These are phyloP conservation scores for Hypomesus transpacificus DNA, from an alignment of 2,113 vertebrate genomes.

Conservation along the genomic window DNA sequence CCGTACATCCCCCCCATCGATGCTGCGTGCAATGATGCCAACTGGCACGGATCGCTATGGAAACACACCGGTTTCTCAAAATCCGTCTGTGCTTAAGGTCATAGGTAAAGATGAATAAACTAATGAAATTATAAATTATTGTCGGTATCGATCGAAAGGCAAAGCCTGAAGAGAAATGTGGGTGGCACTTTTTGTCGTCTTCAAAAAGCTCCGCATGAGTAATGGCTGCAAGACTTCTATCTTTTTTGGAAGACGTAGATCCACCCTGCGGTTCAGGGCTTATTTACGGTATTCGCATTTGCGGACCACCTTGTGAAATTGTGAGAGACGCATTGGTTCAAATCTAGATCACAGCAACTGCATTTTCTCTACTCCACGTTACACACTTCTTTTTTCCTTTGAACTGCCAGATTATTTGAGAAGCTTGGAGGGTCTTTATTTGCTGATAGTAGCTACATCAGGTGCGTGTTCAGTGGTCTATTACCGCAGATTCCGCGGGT, in stretches of 20 bases:
- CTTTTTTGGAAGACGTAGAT: too few relatives aligned
- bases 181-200: conserved; percentile 37
- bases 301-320: too few relatives aligned
- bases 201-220: too few relatives aligned
- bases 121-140: conserved; percentile 66
- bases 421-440: conserved; percentile 58
- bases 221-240: too few relatives aligned
- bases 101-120: conserved; percentile 59
- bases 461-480: conserved; percentile 53
- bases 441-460: conserved; percentile 57
- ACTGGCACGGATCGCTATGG: conserved; percentile 68
- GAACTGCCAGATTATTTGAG: conserved; percentile 61
- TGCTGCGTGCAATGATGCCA: conserved; percentile 47
- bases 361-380: background rate
- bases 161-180: conserved; percentile 58
- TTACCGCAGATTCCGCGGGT: conserved; percentile 79
- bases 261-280: too few relatives aligned
- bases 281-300: too few relatives aligned
- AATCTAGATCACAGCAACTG: background rate
- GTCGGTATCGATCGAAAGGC: conserved; percentile 54
- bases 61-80: conserved; percentile 61
- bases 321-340: too few relatives aligned
- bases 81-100: conserved; percentile 60
- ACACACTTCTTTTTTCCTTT: conserved; percentile 15
- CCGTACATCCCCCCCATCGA: too few relatives aligned